Conservation (phyloP, 1,140 invertebrate genomes). For the Lycorma delicatula region DNA sequence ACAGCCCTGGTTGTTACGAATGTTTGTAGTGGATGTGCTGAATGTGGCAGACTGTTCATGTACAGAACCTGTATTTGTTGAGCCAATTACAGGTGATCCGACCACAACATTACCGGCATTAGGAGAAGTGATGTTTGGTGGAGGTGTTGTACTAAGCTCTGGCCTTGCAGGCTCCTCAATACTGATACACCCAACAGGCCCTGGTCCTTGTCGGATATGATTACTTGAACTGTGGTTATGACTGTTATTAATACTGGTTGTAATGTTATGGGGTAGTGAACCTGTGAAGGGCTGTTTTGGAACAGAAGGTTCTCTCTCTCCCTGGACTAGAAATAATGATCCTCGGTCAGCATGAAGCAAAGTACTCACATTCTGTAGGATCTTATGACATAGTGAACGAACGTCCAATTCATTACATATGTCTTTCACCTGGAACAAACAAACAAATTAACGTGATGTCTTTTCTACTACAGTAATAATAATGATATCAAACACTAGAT, state of each 20-base stretch:
- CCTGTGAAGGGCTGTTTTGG: background rate
- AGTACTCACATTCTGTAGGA: slow-evolving; percentile 89
- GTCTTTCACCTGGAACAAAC: slow-evolving; percentile 71
- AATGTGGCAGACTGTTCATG: background rate
- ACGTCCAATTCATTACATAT: slow-evolving; percentile 95
- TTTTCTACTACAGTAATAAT: background rate
- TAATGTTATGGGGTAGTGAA: background rate
- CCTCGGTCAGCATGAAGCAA: slow-evolving; percentile 85
- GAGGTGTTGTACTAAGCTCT: background rate
- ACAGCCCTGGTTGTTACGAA: slow-evolving; percentile 18
- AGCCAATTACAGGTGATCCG: slow-evolving; percentile 21
- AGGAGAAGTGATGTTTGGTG: slow-evolving; percentile 4
- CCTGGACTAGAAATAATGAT: slow-evolving; percentile 87
- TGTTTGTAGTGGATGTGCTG: slow-evolving; percentile 8
- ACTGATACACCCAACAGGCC: slow-evolving; percentile 21
- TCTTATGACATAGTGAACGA: slow-evolving; percentile 88
- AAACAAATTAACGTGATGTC: slow-evolving; percentile 17
- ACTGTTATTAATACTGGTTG: background rate
- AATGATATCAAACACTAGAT: too few relatives aligned
- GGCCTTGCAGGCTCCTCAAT: background rate
- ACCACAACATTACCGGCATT: slow-evolving; percentile 21
- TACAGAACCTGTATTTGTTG: slow-evolving; percentile 18
- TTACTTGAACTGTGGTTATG: background rate
- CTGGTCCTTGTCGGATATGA: background rate
- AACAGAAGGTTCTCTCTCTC: slow-evolving; percentile 40